Evolutionary conservation across 2,888 invertebrate genomes (phyloP).

Genomic region (Cerceris ruficornis): DNA sequence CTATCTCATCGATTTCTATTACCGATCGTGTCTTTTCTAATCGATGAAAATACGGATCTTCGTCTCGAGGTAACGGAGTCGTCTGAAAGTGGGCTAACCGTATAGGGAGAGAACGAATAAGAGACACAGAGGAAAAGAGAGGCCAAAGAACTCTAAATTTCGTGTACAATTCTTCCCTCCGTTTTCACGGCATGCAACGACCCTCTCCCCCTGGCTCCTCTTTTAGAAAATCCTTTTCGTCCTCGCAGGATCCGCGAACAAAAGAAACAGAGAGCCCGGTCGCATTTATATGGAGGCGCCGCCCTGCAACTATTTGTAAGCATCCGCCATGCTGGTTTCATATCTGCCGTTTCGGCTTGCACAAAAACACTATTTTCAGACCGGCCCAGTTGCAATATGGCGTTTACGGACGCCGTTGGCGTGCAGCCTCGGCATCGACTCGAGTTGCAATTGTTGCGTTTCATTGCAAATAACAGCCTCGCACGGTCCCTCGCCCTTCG

Average conservation of each 20-base stretch:
- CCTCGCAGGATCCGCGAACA: conserved; percentile 65
- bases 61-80: too few relatives aligned
- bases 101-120: conserved; percentile 17
- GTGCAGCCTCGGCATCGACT: conserved; percentile 59
- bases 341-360: conserved; percentile 77
- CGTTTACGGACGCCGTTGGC: conserved; percentile 58
- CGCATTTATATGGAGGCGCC: conserved; percentile 73
- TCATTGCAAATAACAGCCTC: conserved; percentile 77
- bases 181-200: conserved; percentile 5
- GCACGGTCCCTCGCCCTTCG: conserved; percentile 9
- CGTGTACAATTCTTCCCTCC: conserved; percentile 29
- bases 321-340: conserved; percentile 81
- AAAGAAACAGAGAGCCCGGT: conserved; percentile 57
- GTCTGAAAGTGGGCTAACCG: too few relatives aligned
- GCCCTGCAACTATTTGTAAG: conserved; percentile 81
- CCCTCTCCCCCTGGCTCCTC: conserved; percentile 12
- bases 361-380: conserved; percentile 76
- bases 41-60: too few relatives aligned
- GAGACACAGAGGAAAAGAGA: neutral
- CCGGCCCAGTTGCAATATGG: conserved; percentile 67
- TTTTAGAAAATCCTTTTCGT: conserved; percentile 61
- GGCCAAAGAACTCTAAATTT: neutral
- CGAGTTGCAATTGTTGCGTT: conserved; percentile 77
- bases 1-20: too few relatives aligned
- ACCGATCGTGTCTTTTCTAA: too few relatives aligned